Percentiles rank a stretch among this genome's conserved stretches.
Conservation (phyloP, 1,140 invertebrate species). For the Diorhabda carinulata region DNA sequence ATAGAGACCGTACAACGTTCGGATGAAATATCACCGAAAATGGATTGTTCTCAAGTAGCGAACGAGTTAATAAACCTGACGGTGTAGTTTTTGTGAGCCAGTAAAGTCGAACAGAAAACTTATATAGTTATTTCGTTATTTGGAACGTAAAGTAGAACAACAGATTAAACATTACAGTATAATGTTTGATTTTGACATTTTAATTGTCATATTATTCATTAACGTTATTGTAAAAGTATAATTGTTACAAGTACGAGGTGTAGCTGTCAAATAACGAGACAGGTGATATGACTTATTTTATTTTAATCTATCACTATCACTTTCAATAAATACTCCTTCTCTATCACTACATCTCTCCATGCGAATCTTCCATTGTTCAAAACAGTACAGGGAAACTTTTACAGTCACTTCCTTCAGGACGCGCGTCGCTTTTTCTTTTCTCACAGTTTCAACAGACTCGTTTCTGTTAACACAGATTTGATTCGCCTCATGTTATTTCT, state of each 20-base stretch:
- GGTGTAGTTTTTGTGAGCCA: background rate
- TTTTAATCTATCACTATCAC: no score
- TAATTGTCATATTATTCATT: background rate
- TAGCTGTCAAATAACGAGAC: no score
- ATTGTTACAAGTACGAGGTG: background rate
- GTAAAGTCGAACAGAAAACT: background rate
- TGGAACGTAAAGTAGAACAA: background rate
- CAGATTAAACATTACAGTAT: background rate
- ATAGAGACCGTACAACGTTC: background rate
- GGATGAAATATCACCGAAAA: slow-evolving; percentile 2
- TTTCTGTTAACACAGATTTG: no score
- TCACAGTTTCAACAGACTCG: no score
- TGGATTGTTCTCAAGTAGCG: background rate
- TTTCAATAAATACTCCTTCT: no score
- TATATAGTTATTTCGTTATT: background rate
- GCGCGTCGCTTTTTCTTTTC: no score
- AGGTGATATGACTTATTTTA: no score
- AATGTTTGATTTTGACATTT: background rate
- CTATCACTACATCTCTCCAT: no score
- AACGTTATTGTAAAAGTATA: background rate
- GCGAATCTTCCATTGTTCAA: no score
- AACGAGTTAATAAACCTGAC: slow-evolving; percentile 2
- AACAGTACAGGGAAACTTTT: no score
- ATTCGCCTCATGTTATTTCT: no score
- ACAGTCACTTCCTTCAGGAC: no score